phyloP scores from a whole-genome alignment of 1,140 invertebrate species.

The Bradynema listronoti region DNA sequence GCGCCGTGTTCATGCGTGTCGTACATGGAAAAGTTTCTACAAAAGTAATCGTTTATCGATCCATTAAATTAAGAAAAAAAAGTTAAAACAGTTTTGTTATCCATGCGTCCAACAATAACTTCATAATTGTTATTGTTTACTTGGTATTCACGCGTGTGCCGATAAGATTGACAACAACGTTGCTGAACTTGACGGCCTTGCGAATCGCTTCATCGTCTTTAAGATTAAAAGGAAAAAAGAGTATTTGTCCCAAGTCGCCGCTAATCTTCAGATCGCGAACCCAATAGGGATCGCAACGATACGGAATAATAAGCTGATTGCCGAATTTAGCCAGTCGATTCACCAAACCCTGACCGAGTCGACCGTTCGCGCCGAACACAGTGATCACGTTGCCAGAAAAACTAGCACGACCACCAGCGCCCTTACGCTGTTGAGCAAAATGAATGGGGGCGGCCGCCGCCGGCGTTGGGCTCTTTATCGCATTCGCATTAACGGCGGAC shows the following conservation, averaged over 20 bases:
- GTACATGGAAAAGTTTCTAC: slow-evolving; percentile 70
- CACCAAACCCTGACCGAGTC: slow-evolving; percentile 75
- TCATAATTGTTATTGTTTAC: slow-evolving; percentile 48
- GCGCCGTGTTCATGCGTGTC: slow-evolving; percentile 62
- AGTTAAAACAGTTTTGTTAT: slow-evolving; percentile 2
- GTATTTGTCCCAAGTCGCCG: slow-evolving; percentile 90
- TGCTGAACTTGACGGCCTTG: slow-evolving; percentile 83
- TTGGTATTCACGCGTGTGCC: slow-evolving; percentile 83
- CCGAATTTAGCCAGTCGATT: slow-evolving; percentile 70
- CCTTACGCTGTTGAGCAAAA: slow-evolving; percentile 34
- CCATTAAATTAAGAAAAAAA: slow-evolving; percentile 6
- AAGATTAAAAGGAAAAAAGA: slow-evolving; percentile 74
- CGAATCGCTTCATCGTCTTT: slow-evolving; percentile 79
- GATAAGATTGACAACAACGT: slow-evolving; percentile 91
- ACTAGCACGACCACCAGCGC: slow-evolving; percentile 76
- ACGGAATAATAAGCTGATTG: slow-evolving; percentile 79
- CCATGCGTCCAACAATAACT: not conserved
- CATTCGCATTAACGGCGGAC: too few species aligned
- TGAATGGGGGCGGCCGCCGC: too few species aligned
- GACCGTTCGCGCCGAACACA: slow-evolving; percentile 82
- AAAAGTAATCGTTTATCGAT: slow-evolving; percentile 18
- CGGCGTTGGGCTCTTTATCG: too few species aligned
- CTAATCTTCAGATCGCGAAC: slow-evolving; percentile 70
- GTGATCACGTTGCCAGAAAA: slow-evolving; percentile 83
- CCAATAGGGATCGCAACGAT: slow-evolving; percentile 77